phyloP scores from a whole-genome alignment of 2,888 invertebrate genomes.

The Sinelater perroti region DNA sequence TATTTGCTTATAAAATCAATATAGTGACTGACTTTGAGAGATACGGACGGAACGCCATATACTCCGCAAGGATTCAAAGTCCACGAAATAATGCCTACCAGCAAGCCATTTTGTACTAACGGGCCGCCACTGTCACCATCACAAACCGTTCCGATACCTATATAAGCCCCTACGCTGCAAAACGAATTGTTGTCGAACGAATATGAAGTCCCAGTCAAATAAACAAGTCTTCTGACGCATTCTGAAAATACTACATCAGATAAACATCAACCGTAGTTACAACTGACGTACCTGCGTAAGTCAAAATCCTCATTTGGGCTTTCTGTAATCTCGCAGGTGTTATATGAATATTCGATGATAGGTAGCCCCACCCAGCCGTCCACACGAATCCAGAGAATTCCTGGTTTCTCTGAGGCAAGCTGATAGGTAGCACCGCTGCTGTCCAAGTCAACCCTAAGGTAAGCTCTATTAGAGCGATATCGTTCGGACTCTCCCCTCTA shows the following conservation, averaged over 20 bases:
- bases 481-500: constrained; percentile 53
- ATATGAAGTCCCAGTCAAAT: constrained; percentile 53
- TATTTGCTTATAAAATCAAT: constrained; percentile 59
- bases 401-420: constrained; percentile 49
- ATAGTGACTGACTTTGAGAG: constrained; percentile 62
- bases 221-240: constrained; percentile 59
- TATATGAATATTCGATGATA: constrained; percentile 1
- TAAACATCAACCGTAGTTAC: neutral
- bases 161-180: constrained; percentile 63
- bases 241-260: constrained; percentile 50
- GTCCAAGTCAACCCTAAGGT: constrained; percentile 50
- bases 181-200: constrained; percentile 61
- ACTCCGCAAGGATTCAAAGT: constrained; percentile 64
- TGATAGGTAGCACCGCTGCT: constrained; percentile 53
- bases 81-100: constrained; percentile 66
- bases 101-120: constrained; percentile 53
- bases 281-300: neutral
- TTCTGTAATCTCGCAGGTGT: neutral
- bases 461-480: constrained; percentile 63
- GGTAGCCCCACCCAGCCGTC: constrained; percentile 61
- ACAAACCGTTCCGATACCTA: constrained; percentile 61
- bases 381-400: constrained; percentile 50
- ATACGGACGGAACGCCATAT: constrained; percentile 64
- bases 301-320: neutral
- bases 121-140: constrained; percentile 67